These are phyloP conservation scores for Nomada ferruginata DNA, from an alignment of 2,888 invertebrate species.

Conservation along the genomic window DNA sequence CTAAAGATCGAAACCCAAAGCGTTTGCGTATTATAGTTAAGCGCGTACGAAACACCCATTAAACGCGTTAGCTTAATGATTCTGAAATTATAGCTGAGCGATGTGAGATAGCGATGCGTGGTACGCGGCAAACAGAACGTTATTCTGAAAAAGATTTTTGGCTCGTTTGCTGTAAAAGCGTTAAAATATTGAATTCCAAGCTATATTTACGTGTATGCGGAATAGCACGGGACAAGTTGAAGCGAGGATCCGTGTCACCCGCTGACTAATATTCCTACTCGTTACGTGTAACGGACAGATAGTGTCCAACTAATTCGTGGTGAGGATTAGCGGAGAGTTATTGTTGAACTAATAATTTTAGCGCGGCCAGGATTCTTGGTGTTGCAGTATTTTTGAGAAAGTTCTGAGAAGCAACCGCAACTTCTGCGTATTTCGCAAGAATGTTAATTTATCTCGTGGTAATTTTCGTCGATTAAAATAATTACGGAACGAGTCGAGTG, in stretches of 20 bases:
- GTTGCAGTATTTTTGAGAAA: conserved; percentile 30
- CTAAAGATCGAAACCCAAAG: conserved; percentile 7
- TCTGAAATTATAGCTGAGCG: not conserved
- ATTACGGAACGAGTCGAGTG: not conserved
- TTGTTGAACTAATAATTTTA: conserved; percentile 62
- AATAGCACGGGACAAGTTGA: conserved; percentile 33
- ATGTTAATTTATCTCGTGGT: not conserved
- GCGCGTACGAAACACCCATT: not conserved
- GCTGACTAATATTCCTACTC: conserved; percentile 64
- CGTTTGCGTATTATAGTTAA: conserved; percentile 19
- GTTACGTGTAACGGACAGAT: conserved; percentile 63
- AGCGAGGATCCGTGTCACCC: conserved; percentile 47
- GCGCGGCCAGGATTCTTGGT: conserved; percentile 31
- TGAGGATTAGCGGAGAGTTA: conserved; percentile 63
- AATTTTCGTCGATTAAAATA: not conserved
- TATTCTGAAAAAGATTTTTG: not conserved
- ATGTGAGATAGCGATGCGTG: not conserved
- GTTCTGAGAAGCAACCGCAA: not conserved
- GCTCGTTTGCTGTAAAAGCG: not conserved
- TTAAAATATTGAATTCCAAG: conserved; percentile 44
- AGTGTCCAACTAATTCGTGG: conserved; percentile 56
- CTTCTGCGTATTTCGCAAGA: not conserved
- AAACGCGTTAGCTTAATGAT: conserved; percentile 1
- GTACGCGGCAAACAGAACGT: too few relatives aligned
- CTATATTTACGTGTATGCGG: conserved; percentile 46